Conservation (phyloP, 2,888 invertebrate species). For the Adelognathus sp. region DNA sequence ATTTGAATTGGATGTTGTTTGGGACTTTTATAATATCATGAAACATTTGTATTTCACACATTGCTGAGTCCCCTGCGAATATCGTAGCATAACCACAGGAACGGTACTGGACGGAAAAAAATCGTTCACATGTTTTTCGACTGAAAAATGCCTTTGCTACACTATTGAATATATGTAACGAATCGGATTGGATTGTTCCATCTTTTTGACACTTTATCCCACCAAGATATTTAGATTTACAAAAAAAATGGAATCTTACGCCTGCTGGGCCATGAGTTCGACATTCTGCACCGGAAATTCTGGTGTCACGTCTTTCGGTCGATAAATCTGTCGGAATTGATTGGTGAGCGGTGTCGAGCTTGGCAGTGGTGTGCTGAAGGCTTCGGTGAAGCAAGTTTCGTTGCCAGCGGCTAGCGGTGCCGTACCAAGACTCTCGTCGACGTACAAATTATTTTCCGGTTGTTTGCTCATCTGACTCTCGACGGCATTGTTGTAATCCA, state of each 20-base stretch:
- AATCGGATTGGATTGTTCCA: too few species aligned
- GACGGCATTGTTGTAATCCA: constrained; percentile 73
- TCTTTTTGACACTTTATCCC: neutral
- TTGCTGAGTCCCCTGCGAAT: too few species aligned
- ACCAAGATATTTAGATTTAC: neutral
- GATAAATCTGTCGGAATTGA: constrained; percentile 73
- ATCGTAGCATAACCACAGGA: too few species aligned
- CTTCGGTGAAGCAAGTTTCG: constrained; percentile 77
- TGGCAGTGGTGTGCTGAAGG: constrained; percentile 71
- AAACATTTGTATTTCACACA: too few species aligned
- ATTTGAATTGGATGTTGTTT: too few species aligned
- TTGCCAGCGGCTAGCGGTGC: constrained; percentile 71
- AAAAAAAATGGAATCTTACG: constrained; percentile 62
- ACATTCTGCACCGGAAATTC: constrained; percentile 65
- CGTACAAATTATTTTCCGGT: constrained; percentile 68
- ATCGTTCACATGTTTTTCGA: too few species aligned
- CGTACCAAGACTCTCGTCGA: constrained; percentile 77
- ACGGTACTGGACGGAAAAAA: too few species aligned
- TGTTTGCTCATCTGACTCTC: constrained; percentile 69
- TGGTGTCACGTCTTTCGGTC: constrained; percentile 66
- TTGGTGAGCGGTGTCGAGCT: constrained; percentile 78
- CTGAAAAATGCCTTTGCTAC: too few species aligned
- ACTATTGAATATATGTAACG: too few species aligned
- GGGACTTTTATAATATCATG: too few species aligned
- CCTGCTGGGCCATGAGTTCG: constrained; percentile 56